Conservation (phyloP, 2,797 vertebrate species). For the Sphenopsis melanotis region DNA sequence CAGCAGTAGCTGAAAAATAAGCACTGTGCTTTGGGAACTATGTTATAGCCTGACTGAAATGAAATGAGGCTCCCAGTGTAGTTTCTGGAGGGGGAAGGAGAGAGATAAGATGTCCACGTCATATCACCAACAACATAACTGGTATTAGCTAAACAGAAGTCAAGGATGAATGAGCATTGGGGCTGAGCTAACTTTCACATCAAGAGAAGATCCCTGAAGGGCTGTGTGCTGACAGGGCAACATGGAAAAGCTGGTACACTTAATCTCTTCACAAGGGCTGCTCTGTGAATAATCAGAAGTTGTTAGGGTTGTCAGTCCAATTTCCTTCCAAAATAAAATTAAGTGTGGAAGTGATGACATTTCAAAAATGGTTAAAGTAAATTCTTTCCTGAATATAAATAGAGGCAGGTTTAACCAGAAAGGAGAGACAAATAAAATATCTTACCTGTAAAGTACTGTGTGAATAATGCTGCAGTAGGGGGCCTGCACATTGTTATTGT, state of each 20-base stretch:
- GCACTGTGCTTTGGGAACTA: not conserved
- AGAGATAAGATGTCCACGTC: not conserved
- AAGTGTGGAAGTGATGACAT: not conserved
- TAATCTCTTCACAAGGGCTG: constrained; percentile 31
- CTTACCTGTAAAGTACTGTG: not conserved
- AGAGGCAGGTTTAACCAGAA: not conserved
- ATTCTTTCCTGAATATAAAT: not conserved
- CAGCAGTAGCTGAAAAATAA: not conserved
- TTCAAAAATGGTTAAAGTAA: not conserved
- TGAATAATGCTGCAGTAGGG: not conserved
- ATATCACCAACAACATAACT: not conserved
- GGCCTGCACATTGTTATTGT: not conserved
- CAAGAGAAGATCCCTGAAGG: not conserved
- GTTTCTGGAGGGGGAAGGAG: not conserved
- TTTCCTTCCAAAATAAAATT: constrained; percentile 31
- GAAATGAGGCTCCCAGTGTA: not conserved
- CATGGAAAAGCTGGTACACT: not conserved
- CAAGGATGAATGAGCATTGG: constrained; percentile 8
- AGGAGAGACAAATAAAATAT: not conserved
- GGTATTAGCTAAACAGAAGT: not conserved
- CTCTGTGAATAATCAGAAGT: constrained; percentile 37
- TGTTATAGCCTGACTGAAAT: not conserved
- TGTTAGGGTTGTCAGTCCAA: constrained; percentile 30
- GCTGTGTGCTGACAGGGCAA: constrained; percentile 30
- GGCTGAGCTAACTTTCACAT: constrained; percentile 11